A percentile compares a stretch with the other conserved stretches of the same genome.
Conservation (phyloP, 64 coral and sea anemone genomes). For the Astreopora myriophthalma region DNA sequence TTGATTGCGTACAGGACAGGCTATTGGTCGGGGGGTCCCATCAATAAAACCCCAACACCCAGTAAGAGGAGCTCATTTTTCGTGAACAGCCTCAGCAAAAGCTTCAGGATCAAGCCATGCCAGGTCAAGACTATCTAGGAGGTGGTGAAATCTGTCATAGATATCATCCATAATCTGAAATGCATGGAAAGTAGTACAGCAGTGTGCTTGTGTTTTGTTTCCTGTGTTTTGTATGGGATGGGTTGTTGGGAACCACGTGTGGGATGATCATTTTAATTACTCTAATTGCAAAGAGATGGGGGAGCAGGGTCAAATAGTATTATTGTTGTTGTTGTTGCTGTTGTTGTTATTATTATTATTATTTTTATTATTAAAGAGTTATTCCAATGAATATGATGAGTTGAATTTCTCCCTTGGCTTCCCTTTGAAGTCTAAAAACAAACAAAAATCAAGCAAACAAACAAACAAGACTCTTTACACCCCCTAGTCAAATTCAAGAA, state of each 20-base stretch:
- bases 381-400: slow-evolving; percentile 4
- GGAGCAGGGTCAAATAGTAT: slow-evolving; percentile 1
- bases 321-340: background rate
- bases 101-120: slow-evolving; percentile 6
- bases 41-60: slow-evolving; percentile 2
- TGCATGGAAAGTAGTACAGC: slow-evolving; percentile 47
- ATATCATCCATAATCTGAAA: slow-evolving; percentile 27
- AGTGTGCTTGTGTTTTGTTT: slow-evolving; percentile 53
- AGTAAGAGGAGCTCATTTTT: slow-evolving; percentile 15
- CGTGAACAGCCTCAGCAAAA: slow-evolving; percentile 8
- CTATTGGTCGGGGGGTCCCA: slow-evolving; percentile 1
- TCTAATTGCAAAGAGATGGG: slow-evolving; percentile 41
- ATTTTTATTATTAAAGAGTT: background rate
- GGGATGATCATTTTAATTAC: slow-evolving; percentile 52
- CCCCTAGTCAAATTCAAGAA: no score
- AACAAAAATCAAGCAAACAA: no score
- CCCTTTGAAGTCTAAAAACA: background rate
- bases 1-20: background rate
- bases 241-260: slow-evolving; percentile 64
- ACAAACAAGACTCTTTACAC: no score
- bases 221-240: slow-evolving; percentile 11
- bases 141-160: slow-evolving; percentile 15
- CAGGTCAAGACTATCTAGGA: slow-evolving; percentile 27
- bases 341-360: background rate
- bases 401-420: background rate